A percentile compares a stretch with the other conserved stretches of the same genome.
Evolutionary conservation across 2,797 vertebrate genomes (phyloP).

Genomic region (Brachyrhaphis roseni): DNA sequence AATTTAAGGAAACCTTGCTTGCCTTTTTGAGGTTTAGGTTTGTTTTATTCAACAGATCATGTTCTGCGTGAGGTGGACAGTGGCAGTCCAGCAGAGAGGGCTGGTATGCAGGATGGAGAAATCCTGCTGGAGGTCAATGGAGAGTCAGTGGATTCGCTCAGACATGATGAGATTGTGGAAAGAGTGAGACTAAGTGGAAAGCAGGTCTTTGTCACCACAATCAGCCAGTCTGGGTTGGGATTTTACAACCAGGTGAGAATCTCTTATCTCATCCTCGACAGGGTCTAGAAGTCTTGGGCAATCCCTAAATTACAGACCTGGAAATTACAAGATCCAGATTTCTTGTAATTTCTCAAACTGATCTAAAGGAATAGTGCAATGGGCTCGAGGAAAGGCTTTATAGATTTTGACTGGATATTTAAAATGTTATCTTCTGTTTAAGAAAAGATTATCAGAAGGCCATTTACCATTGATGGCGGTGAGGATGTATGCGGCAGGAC

Average conservation of each 20-base stretch:
- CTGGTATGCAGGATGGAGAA: slow-evolving; percentile 89
- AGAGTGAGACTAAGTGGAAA: slow-evolving; percentile 82
- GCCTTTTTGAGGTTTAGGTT: neutral
- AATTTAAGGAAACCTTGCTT: neutral
- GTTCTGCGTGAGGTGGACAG: slow-evolving; percentile 85
- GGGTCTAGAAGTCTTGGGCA: no score
- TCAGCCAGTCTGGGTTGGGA: slow-evolving; percentile 80
- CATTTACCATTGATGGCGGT: neutral
- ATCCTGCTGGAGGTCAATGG: slow-evolving; percentile 91
- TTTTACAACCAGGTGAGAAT: slow-evolving; percentile 87
- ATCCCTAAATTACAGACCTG: neutral
- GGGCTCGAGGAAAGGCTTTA: neutral
- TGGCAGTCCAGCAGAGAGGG: slow-evolving; percentile 84
- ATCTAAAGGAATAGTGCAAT: neutral
- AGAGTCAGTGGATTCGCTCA: slow-evolving; percentile 83
- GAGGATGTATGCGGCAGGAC: no score
- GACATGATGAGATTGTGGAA: slow-evolving; percentile 85
- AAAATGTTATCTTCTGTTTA: neutral
- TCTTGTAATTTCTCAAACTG: neutral
- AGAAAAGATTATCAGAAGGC: neutral
- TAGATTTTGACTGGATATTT: neutral
- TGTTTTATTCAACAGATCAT: slow-evolving; percentile 77
- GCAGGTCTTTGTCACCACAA: slow-evolving; percentile 82
- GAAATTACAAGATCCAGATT: no score
- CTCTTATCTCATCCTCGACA: neutral